Percentiles rank a stretch among this genome's conserved stretches.
Conservation (phyloP, 2,113 vertebrate genomes). For the Erythrocercus mccallii region DNA sequence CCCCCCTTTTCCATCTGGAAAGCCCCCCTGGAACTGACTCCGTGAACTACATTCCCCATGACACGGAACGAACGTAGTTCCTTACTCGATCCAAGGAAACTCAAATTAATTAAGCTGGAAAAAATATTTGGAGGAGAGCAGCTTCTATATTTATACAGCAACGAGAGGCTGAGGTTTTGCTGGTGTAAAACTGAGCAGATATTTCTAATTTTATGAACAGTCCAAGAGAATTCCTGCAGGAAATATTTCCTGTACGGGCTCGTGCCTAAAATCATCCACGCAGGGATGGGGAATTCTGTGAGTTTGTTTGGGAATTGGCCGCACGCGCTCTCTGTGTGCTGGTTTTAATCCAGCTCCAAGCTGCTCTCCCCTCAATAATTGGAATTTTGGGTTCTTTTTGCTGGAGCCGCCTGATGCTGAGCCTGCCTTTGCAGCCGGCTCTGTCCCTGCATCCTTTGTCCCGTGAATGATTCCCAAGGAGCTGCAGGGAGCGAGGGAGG, state of each 20-base stretch:
- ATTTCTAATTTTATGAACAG: background rate
- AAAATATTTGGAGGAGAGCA: background rate
- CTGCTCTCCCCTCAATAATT: background rate
- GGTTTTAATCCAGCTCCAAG: background rate
- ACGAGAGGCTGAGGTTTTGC: background rate
- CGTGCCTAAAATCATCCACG: no score
- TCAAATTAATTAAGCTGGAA: conserved; percentile 4
- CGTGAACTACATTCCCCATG: background rate
- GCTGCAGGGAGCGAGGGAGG: background rate
- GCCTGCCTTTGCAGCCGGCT: background rate
- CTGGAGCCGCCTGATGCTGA: no score
- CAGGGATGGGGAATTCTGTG: accelerated
- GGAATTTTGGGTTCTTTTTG: background rate
- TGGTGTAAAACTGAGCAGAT: background rate
- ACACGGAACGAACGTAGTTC: background rate
- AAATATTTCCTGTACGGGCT: background rate
- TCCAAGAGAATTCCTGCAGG: background rate
- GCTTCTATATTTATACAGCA: background rate
- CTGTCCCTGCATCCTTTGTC: background rate
- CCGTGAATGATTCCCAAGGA: accelerated
- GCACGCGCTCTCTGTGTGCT: background rate
- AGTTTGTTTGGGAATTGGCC: background rate
- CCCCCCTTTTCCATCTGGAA: background rate
- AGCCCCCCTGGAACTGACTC: background rate
- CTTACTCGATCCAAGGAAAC: background rate